Percentiles rank a stretch among this genome's conserved stretches.
Conservation (phyloP, 2,888 invertebrate species). For the Cantharis lateralis region DNA sequence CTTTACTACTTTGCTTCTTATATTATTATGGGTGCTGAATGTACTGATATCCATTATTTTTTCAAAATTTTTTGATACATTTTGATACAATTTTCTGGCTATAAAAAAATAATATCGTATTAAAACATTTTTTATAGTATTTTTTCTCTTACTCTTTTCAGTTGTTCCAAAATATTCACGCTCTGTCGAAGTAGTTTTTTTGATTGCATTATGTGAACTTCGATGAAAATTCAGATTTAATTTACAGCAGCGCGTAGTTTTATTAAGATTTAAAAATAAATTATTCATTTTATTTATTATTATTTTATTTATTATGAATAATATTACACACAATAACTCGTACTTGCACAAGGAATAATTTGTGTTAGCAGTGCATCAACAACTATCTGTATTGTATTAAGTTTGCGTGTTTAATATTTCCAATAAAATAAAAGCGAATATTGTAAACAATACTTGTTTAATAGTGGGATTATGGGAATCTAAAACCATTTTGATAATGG, state of each 20-base stretch:
- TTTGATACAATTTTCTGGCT: not conserved
- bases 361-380: too few species aligned
- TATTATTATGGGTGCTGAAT: not conserved
- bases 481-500: too few species aligned
- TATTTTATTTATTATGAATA: not conserved
- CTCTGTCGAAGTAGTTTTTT: not conserved
- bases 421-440: too few species aligned
- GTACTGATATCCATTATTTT: not conserved
- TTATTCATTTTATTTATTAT: not conserved
- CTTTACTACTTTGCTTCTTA: not conserved
- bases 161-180: not conserved
- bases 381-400: too few species aligned
- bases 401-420: too few species aligned
- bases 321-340: not conserved
- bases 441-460: too few species aligned
- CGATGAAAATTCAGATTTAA: not conserved
- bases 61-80: not conserved
- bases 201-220: not conserved
- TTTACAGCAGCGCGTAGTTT: not conserved
- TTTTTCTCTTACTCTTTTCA: not conserved
- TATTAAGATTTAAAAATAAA: not conserved
- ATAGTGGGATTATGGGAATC: too few species aligned
- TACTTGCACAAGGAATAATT: not conserved
- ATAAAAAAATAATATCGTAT: not conserved
- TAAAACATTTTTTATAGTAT: not conserved